Base-by-base conservation (phyloP, 2,113 vertebrate genomes). In the Anguilla rostrata region DNA sequence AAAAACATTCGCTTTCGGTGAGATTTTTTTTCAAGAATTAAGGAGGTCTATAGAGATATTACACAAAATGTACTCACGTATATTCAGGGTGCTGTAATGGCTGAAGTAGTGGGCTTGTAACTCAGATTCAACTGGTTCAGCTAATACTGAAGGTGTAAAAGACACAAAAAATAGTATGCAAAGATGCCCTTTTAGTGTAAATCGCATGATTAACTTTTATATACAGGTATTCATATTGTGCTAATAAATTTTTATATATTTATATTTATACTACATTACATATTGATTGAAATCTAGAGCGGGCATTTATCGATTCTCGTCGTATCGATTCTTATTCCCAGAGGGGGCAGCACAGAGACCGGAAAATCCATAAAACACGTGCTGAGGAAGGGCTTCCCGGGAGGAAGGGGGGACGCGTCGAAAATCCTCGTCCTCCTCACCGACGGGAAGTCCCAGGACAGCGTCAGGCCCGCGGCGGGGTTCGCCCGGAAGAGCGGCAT, bases 391-490 rank as follows among this genome's bases (percentile, higher is more conserved):
- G 85, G 87, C 6, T 88, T 88, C 63, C 87, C 46, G 15, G 89
- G 89, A 18, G 87, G 78, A 41, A 87, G 88, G 78, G 2, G 71
- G 3, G 82, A 83, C 40, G 39, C 34, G 0, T 85, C 85, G 12
- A 86, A 85, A 56, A 85, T 90, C 12, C 57, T 89, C 43, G 14
- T 88, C 14, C 60, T 90, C 46, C 87, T 89, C 40, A 88, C 90
- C 1, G 83, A 88, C 63, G 89, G 88, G 26, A 60, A 71, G 66
- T 90, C 88, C 26, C 86, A 88, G 57, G 88, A 88, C 80, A 88
- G 89, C 39, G 41, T 83, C 57, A 85, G 53, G n/a, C 4, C 78
- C 18, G 39, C 88, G 16, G 40, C 88, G 34, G n/a, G 14, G 26
- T 85, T 80, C 57, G 87, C 83, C 53, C 83, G 26, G 66, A 88